These are phyloP conservation scores for Brachypodius melanocephalos DNA, from an alignment of 2,113 vertebrate genomes.

Conservation along the genomic window DNA sequence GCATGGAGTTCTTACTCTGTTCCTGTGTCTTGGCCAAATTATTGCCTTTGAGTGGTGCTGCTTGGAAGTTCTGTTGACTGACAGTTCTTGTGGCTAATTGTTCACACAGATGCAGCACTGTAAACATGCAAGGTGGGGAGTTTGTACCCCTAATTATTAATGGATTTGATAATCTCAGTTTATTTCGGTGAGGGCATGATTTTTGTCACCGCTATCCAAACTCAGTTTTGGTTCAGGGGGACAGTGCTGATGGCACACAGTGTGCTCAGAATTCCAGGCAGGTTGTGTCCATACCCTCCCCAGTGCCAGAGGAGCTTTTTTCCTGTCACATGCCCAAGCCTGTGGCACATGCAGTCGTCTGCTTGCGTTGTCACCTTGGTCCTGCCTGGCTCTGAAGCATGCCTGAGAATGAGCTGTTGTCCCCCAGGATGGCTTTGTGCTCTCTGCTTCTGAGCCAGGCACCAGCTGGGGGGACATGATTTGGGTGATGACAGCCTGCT, in stretches of 20 bases:
- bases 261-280: neutral
- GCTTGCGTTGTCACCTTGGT: neutral
- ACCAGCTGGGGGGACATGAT: neutral
- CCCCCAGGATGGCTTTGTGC: neutral
- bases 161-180: neutral
- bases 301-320: neutral
- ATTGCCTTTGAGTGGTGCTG: neutral
- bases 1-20: neutral
- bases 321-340: neutral
- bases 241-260: neutral
- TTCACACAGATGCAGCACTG: neutral
- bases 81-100: neutral
- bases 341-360: neutral
- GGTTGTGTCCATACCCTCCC: neutral
- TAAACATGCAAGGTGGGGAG: neutral
- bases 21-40: neutral
- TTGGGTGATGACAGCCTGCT: neutral
- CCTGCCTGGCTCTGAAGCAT: neutral
- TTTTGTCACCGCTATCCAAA: neutral
- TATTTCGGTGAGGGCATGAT: neutral
- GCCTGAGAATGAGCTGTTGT: neutral
- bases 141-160: neutral
- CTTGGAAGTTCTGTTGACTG: neutral
- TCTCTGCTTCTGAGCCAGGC: neutral
- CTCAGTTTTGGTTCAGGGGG: neutral